Base-by-base conservation (phyloP, 2,113 vertebrate species). In the Etheostoma cragini region DNA sequence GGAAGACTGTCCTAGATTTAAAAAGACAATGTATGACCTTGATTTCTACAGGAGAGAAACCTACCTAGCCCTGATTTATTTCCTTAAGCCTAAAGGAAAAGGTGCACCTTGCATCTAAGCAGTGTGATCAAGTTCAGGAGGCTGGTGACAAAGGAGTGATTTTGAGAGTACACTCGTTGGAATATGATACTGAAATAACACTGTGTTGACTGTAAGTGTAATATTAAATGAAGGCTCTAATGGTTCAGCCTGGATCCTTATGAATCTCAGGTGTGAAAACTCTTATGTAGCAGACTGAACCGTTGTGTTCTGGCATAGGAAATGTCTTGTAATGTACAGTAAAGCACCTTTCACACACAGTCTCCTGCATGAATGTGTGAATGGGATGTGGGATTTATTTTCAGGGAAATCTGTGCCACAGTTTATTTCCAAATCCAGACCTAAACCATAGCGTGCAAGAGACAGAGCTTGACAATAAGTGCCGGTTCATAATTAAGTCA, bases 1-100 rank as follows among this genome's bases (percentile, higher is more conserved):
- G 89, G 86, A 26, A 83, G 86, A 57, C 65, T 70, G 92, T 87
- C 91, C 91, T 24, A 91, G 88, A 88, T 93, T 92, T 76, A 54
- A 72, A 26, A 83, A 89, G 79, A 85, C 80, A 60, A 84, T 58
- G 73, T 15, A 13, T 85, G 90, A 88, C 91, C 89, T 92, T 92
- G 89, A 88, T 91, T 89, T 76, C 58, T 75, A 47, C 62, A 49
- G 82, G 61, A 78, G 78, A 54, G 72, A 76, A 88, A 82, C 81
- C 87, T 76, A 75, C 79, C 65, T 83, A 89, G 84, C 77, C 8
- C 63, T 62, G 62, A 66, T 88, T 91, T 71, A 75, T 82, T 82
- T 84, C 58, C 67, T 47, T 57, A 62, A 84, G 74, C 82, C 82
- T 82, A 54, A 63, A 88, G 74, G 70, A 81, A 63, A 62, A 24